Percentiles rank a stretch among this genome's conserved stretches.
Conservation (phyloP, 2,888 invertebrate genomes). For the Amiota communis region DNA sequence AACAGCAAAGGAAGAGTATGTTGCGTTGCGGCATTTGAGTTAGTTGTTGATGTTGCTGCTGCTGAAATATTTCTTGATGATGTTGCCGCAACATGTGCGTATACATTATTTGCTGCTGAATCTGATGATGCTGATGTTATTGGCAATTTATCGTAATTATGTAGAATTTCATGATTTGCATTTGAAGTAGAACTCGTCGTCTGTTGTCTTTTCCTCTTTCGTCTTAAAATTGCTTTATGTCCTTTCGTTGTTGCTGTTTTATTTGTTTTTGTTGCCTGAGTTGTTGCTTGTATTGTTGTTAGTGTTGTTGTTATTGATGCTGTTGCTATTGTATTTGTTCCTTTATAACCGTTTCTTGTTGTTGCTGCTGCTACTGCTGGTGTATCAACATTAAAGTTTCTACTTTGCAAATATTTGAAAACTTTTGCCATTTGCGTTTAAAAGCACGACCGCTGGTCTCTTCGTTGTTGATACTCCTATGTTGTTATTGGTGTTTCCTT, state of each 20-base stretch:
- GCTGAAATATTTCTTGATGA: neutral
- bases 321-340: conserved; percentile 1
- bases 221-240: neutral
- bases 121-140: neutral
- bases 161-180: neutral
- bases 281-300: conserved; percentile 10
- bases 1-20: neutral
- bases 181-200: neutral
- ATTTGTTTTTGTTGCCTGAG: neutral
- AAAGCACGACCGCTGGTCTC: neutral
- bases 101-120: conserved; percentile 10
- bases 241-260: neutral
- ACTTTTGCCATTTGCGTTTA: conserved; percentile 55
- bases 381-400: conserved; percentile 43
- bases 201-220: neutral
- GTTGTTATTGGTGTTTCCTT: conserved; percentile 35
- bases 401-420: conserved; percentile 44
- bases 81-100: conserved; percentile 26
- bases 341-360: conserved; percentile 36
- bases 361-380: conserved; percentile 36
- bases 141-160: neutral
- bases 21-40: conserved; percentile 25
- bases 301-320: conserved; percentile 10
- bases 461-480: conserved; percentile 18
- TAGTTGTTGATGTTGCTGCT: conserved; percentile 42